phyloP scores from a whole-genome alignment of 2,113 vertebrate species.

The Ciconia boyciana region DNA sequence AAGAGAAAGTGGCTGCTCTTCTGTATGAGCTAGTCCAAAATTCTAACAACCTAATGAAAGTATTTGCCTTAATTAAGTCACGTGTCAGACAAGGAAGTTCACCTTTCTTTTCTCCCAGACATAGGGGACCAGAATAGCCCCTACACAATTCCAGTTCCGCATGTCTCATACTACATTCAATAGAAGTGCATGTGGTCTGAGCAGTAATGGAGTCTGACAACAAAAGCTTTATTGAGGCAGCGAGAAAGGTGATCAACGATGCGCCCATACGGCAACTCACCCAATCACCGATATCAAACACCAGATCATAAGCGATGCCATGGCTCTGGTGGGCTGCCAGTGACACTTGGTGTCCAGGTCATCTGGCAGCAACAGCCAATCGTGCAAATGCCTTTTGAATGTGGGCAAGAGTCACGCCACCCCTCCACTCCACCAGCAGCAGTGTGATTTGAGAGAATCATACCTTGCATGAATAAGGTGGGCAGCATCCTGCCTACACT shows the following conservation, averaged over 20 bases:
- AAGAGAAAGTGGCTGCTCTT: neutral
- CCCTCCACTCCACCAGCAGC: neutral
- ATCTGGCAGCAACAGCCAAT: neutral
- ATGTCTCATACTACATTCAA: neutral
- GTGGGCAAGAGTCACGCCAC: accelerated
- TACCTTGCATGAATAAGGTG: accelerated
- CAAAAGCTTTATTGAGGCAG: neutral
- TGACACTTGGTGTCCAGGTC: neutral
- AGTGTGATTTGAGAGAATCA: neutral
- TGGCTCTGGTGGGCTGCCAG: neutral
- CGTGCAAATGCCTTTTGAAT: neutral
- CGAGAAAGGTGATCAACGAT: neutral
- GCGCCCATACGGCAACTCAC: accelerated
- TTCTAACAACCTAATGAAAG: neutral
- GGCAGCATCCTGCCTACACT: no score
- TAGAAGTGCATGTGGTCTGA: neutral
- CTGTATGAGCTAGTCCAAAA: neutral
- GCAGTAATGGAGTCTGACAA: neutral
- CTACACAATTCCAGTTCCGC: neutral
- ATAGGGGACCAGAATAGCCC: neutral
- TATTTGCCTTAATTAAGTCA: neutral
- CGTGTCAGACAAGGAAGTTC: neutral
- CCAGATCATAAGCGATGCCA: neutral
- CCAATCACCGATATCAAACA: accelerated
- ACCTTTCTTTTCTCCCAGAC: neutral